phyloP scores from a whole-genome alignment of 2,888 invertebrate genomes.

The Serripes groenlandicus region DNA sequence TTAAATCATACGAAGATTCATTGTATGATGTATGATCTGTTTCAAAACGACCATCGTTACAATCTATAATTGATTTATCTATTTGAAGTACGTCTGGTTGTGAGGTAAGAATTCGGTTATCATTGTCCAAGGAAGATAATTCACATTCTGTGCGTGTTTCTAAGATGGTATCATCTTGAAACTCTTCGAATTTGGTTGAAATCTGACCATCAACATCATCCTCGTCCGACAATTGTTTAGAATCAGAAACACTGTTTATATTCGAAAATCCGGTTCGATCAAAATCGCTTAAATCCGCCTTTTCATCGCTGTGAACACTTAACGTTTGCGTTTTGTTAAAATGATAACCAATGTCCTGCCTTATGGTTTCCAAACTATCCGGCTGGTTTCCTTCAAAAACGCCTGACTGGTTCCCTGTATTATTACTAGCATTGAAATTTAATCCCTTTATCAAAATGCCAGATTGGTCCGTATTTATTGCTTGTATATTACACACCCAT shows the following conservation, averaged over 20 bases:
- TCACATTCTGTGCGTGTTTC: neutral
- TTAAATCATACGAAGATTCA: neutral
- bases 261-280: neutral
- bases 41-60: neutral
- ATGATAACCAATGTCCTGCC: conserved; percentile 12
- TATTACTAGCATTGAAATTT: conserved; percentile 17
- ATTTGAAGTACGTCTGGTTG: neutral
- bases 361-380: neutral
- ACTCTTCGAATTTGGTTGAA: neutral
- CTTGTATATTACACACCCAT: neutral
- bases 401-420: conserved; percentile 14
- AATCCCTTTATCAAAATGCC: neutral
- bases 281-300: neutral
- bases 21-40: neutral
- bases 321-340: conserved; percentile 17
- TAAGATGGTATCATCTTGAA: neutral
- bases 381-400: conserved; percentile 17
- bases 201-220: conserved; percentile 15
- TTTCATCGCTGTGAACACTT: neutral
- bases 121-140: neutral
- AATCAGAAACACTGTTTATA: neutral
- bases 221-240: neutral
- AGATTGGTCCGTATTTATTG: conserved; percentile 5
- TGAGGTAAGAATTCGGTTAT: neutral
- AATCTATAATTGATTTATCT: neutral